Evolutionary conservation across 2,888 invertebrate species (phyloP), one percentile per base, ranked within the genome.

Genomic region (Horisme vitalbata): DNA sequence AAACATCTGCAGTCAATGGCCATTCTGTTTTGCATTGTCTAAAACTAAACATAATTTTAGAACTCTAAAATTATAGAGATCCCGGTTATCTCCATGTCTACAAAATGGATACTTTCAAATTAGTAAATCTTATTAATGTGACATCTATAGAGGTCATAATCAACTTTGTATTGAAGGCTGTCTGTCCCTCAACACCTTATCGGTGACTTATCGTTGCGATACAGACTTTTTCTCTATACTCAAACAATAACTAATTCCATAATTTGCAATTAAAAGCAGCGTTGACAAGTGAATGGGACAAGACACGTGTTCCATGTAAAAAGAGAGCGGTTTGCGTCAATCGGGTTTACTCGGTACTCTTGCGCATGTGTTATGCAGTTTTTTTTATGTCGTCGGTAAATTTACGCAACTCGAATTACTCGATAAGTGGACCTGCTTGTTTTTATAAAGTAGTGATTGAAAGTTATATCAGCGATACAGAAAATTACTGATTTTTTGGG

Each of bases 261-360:
- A 30, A 47, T 45, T 44, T 44, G 31, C 27, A 48, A 54, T 46
- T 51, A 55, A 55, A 53, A 59, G 45, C 41, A 50, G 52, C 39
- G 35, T 52, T 53, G 47, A 31, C 45, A 54, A 58, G 57, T 57
- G 52, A 59, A 56, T 52, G 59, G 54, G 27, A 44, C 45, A 51
- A 45, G 41, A 55, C 55, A 55, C 52, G 44, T 46, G 52, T 59
- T 61, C 52, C 48, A 39, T 39, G 54, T 48, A 62, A 70, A 69
- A 73, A 75, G 63, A 62, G 57, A 71, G 52, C 52, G 64, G 58
- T 49, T 54, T 51, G 45, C 48, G 45, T 59, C 57, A 59, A 64
- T 45, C 45, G 45, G 65, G 65, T 71, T 73, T 65, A 61, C 63
- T 37, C 23, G n/a, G 37, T 52, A 44, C 45, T 49, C 44, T 55